These are phyloP conservation scores for Larimichthys polyactis DNA, from an alignment of 2,113 vertebrate genomes.

Conservation along the genomic window DNA sequence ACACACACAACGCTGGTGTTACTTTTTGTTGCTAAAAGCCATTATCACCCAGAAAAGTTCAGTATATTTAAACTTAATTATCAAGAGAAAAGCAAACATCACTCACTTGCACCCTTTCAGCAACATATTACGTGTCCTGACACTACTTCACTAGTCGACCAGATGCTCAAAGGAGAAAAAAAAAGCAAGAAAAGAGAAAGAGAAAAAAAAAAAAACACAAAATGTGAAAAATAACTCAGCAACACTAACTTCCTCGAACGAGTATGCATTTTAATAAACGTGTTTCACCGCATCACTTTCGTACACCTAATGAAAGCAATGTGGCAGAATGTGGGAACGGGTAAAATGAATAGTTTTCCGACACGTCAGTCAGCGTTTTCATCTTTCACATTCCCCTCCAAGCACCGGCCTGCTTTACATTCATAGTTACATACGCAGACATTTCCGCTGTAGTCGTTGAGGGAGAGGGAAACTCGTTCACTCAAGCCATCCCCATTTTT, in stretches of 20 bases:
- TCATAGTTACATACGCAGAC: slow-evolving; percentile 30
- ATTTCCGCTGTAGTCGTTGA: slow-evolving; percentile 30
- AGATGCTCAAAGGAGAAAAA: not conserved
- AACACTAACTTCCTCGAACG: slow-evolving; percentile 5
- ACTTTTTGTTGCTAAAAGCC: slow-evolving; percentile 17
- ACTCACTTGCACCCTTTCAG: not conserved
- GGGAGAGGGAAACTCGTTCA: slow-evolving; percentile 16
- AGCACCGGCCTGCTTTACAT: slow-evolving; percentile 52
- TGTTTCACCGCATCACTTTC: slow-evolving; percentile 4
- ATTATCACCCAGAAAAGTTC: not conserved
- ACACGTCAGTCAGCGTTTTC: slow-evolving; percentile 19
- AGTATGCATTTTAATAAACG: slow-evolving; percentile 5
- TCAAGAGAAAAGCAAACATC: not conserved
- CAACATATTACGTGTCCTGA: not conserved
- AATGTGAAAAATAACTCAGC: slow-evolving; percentile 8
- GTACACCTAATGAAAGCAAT: slow-evolving; percentile 9
- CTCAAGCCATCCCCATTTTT: slow-evolving; percentile 31
- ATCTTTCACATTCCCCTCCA: slow-evolving; percentile 41
- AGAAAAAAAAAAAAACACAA: not conserved
- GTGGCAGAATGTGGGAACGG: slow-evolving; percentile 9
- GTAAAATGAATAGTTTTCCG: slow-evolving; percentile 27
- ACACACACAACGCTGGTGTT: not conserved
- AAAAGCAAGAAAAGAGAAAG: not conserved
- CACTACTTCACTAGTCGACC: slow-evolving; percentile 5
- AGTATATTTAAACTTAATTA: slow-evolving; percentile 6